phyloP scores from a whole-genome alignment of 2,797 vertebrate genomes.

The Myotis daubentonii region DNA sequence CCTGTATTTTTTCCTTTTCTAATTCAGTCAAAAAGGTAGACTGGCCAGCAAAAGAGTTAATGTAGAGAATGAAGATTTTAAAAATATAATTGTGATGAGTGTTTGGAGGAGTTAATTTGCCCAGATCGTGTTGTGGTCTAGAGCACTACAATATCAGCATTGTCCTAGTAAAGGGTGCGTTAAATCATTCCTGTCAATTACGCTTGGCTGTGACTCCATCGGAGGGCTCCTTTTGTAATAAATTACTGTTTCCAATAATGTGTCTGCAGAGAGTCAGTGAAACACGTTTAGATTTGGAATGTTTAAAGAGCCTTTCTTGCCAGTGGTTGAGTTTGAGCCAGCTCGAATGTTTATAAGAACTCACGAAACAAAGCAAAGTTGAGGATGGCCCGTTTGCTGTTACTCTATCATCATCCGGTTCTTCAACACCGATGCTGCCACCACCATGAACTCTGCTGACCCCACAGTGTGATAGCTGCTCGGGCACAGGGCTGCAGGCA shows the following conservation, averaged over 20 bases:
- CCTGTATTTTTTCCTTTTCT: background rate
- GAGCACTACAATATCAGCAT: background rate
- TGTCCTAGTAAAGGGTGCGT: background rate
- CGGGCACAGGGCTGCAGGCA: background rate
- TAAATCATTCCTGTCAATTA: conserved; percentile 62
- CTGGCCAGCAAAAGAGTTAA: conserved; percentile 54
- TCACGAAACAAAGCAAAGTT: conserved; percentile 33
- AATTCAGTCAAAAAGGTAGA: conserved; percentile 25
- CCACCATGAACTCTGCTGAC: background rate
- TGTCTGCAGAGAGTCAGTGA: conserved; percentile 57
- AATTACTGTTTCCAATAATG: conserved; percentile 76
- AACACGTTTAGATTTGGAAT: conserved; percentile 65
- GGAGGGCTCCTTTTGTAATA: conserved; percentile 68
- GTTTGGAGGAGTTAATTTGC: conserved; percentile 67
- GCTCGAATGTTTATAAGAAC: conserved; percentile 20
- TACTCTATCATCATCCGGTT: background rate
- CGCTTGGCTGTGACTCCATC: conserved; percentile 59
- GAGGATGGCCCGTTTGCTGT: background rate
- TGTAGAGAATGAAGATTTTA: conserved; percentile 32
- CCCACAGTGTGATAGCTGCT: background rate
- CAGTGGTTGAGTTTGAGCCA: conserved; percentile 63
- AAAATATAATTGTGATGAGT: conserved; percentile 38
- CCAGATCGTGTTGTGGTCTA: conserved; percentile 41
- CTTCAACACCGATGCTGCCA: background rate
- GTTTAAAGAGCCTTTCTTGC: conserved; percentile 53